A percentile compares a stretch with the other conserved stretches of the same genome.
phyloP scores from a whole-genome alignment of 2,113 vertebrate genomes.

The Irena cyanogastra region DNA sequence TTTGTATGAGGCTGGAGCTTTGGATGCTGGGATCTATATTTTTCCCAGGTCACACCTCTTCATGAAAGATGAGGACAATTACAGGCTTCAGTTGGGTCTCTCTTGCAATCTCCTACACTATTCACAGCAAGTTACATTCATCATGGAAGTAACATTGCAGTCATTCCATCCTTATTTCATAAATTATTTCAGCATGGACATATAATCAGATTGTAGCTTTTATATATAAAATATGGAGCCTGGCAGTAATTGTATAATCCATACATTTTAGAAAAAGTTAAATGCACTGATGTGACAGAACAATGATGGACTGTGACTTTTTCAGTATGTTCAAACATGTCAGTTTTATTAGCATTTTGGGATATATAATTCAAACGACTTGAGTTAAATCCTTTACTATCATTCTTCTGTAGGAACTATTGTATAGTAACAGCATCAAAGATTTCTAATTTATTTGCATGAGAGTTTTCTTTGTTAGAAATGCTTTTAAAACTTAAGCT shows the following conservation, averaged over 20 bases:
- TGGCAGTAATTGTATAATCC: conserved; percentile 59
- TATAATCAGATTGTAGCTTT: conserved; percentile 59
- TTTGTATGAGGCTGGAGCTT: not conserved
- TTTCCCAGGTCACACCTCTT: conserved; percentile 31
- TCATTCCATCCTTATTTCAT: conserved; percentile 40
- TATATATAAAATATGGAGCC: conserved; percentile 52
- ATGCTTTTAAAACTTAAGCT: not conserved
- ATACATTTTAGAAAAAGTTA: conserved; percentile 47
- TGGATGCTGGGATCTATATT: not conserved
- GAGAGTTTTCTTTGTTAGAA: not conserved
- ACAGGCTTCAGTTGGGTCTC: conserved; percentile 6
- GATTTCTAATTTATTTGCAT: not conserved
- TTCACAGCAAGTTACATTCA: conserved; percentile 39
- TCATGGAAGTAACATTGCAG: conserved; percentile 37
- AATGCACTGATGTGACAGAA: conserved; percentile 3
- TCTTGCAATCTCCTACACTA: not conserved
- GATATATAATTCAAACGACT: conserved; percentile 14
- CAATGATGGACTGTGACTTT: conserved; percentile 40
- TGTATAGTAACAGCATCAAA: not conserved
- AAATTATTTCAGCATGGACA: conserved; percentile 40
- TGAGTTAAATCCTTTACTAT: conserved; percentile 10
- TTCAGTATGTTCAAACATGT: conserved; percentile 53
- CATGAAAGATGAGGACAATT: conserved; percentile 42
- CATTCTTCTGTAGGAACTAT: not conserved
- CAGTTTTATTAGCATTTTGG: conserved; percentile 58